A percentile compares a stretch with the other conserved stretches of the same genome.
phyloP scores from a whole-genome alignment of 2,797 vertebrate genomes.

The Perdix hodgsoniae region DNA sequence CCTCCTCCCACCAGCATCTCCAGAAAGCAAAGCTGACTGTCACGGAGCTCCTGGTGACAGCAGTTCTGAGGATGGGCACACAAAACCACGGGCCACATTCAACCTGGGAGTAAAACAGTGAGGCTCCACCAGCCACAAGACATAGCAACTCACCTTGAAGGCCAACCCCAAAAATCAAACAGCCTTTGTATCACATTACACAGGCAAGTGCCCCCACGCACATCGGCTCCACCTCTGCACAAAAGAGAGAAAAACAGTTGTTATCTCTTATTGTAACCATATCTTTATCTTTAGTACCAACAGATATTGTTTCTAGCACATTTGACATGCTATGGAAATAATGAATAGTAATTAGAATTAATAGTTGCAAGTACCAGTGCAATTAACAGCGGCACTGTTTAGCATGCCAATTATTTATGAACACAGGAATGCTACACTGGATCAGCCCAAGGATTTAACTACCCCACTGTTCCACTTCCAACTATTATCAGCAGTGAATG shows the following conservation, averaged over 20 bases:
- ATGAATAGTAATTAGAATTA: constrained; percentile 50
- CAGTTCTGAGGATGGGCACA: not conserved
- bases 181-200: not conserved
- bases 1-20: not conserved
- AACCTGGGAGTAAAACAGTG: not conserved
- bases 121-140: not conserved
- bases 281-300: not conserved
- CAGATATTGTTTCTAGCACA: constrained; percentile 26
- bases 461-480: not conserved
- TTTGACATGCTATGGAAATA: constrained; percentile 26
- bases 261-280: not conserved
- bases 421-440: not conserved
- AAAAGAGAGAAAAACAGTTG: not conserved
- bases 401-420: constrained; percentile 11
- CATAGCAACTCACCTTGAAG: not conserved
- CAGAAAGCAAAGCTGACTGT: not conserved
- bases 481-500: not conserved
- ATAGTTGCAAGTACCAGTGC: not conserved
- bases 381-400: constrained; percentile 26
- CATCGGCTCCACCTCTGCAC: fast-evolving
- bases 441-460: constrained; percentile 30
- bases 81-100: not conserved
- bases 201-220: not conserved
- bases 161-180: not conserved
- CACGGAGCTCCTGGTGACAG: not conserved